A percentile compares a stretch with the other conserved stretches of the same genome.
These are phyloP conservation scores for Sceliomorpha sp. DNA, from an alignment of 2,888 invertebrate species.

Conservation along the genomic window DNA sequence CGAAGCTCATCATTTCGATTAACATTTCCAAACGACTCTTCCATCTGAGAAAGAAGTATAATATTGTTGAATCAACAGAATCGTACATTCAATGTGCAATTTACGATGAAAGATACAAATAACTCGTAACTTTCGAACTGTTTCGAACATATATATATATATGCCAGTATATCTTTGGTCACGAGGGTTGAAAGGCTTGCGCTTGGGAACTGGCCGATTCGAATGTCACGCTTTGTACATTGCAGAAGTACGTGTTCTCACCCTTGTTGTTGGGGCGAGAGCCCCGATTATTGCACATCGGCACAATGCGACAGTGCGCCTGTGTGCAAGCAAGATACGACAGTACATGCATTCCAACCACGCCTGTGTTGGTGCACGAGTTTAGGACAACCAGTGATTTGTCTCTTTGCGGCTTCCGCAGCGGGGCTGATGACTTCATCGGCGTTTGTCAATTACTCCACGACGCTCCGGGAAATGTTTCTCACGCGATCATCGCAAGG, in stretches of 20 bases:
- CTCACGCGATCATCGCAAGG: conserved; percentile 16
- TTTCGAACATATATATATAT: conserved; percentile 27
- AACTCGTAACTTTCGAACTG: conserved; percentile 31
- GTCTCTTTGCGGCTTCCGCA: conserved; percentile 70
- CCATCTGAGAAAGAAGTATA: too few species aligned
- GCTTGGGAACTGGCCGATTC: conserved; percentile 72
- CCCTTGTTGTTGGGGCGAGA: conserved; percentile 68
- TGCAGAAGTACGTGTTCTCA: conserved; percentile 64
- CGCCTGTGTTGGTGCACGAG: conserved; percentile 25
- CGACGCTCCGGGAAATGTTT: conserved; percentile 21
- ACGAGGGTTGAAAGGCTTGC: conserved; percentile 52
- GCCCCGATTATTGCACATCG: conserved; percentile 66
- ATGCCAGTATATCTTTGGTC: conserved; percentile 39
- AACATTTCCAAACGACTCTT: too few species aligned
- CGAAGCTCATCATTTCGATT: too few species aligned
- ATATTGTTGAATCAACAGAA: conserved; percentile 13
- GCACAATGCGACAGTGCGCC: conserved; percentile 50
- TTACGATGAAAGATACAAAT: conserved; percentile 23
- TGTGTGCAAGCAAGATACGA: conserved; percentile 16
- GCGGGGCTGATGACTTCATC: conserved; percentile 63
- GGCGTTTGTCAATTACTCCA: conserved; percentile 49
- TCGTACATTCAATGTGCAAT: too few species aligned
- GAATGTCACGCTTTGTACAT: conserved; percentile 68
- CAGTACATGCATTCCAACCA: conserved; percentile 12
- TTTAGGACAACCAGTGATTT: conserved; percentile 63